Evolutionary conservation across 2,113 vertebrate species (phyloP).

Genomic region (Erinaceus europaeus): DNA sequence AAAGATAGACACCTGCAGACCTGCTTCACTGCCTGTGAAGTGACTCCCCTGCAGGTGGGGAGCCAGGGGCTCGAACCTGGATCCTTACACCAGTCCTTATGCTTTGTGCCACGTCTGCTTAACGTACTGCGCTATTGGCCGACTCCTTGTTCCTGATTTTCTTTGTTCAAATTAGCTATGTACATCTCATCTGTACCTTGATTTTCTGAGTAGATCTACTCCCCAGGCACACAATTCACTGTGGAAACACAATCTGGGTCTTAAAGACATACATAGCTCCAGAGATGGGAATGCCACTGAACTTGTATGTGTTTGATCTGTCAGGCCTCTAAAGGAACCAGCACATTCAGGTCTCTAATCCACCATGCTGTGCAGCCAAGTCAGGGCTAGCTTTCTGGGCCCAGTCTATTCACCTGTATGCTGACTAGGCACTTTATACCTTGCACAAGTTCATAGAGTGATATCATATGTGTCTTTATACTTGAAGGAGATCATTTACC

Average conservation of each 20-base stretch:
- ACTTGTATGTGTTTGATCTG: background rate
- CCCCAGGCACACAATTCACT: background rate
- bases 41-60: no score
- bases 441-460: background rate
- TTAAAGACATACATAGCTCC: conserved; percentile 18
- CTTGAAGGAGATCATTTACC: background rate
- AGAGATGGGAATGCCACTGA: conserved; percentile 15
- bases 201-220: conserved; percentile 7
- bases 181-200: conserved; percentile 47
- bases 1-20: no score
- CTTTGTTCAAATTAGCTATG: conserved; percentile 18
- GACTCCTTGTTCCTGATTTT: no score
- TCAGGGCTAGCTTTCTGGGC: background rate
- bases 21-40: no score
- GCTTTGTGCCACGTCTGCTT: no score
- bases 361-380: background rate
- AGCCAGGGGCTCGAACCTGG: no score
- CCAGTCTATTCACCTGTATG: background rate
- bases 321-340: background rate
- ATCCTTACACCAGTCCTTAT: no score
- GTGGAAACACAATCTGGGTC: conserved; percentile 10
- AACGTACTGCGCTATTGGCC: no score
- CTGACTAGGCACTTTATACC: background rate
- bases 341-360: background rate
- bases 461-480: background rate